Percentiles rank a stretch among this genome's conserved stretches.
Conservation (phyloP, 2,113 vertebrate species). For the Tetrax tetrax region DNA sequence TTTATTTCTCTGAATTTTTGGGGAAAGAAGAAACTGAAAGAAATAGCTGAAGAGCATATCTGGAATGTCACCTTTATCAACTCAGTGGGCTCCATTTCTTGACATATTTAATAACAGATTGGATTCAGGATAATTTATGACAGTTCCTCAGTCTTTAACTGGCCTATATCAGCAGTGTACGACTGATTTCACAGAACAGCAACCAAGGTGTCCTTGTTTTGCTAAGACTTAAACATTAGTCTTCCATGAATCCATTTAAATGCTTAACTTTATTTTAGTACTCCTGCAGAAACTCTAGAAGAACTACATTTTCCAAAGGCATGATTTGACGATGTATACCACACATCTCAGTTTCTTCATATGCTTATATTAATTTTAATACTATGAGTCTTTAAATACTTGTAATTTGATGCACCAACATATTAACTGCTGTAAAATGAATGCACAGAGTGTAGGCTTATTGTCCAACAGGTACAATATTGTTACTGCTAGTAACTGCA, state of each 20-base stretch:
- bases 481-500: background rate
- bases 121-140: slow-evolving; percentile 38
- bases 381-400: background rate
- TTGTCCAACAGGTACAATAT: background rate
- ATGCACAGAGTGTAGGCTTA: background rate
- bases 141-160: background rate
- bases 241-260: background rate
- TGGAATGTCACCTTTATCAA: background rate
- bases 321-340: background rate
- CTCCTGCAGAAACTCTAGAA: background rate
- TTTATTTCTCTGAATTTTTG: background rate
- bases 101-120: slow-evolving; percentile 13
- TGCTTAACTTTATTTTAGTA: background rate
- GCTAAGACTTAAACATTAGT: background rate
- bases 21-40: background rate
- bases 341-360: background rate
- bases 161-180: background rate
- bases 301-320: background rate
- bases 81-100: background rate
- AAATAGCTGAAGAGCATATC: background rate
- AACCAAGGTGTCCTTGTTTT: slow-evolving; percentile 4
- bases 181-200: background rate
- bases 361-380: background rate
- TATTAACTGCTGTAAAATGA: background rate
- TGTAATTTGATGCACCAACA: background rate